Base-by-base conservation (phyloP, 2,888 invertebrate genomes). In the Hoplodrina ambigua region DNA sequence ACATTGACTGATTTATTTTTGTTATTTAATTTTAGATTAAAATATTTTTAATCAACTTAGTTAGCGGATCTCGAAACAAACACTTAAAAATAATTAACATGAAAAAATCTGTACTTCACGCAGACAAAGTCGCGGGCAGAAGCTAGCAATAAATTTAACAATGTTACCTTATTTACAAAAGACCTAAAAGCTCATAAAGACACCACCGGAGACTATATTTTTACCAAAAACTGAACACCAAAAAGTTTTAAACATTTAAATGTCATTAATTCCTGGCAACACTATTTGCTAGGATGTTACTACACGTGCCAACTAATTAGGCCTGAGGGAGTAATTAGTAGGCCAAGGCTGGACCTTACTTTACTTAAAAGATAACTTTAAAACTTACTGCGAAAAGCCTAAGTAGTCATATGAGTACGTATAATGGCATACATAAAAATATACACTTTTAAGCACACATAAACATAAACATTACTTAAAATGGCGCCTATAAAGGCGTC, bases 301-400 rank as follows among this genome's bases (percentile, higher is more conserved):
- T 72, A 50, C 60, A 78, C 61, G 70, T 67, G 52, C 49, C 60
- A 55, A 41, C 17, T 82, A 82, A 82, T 84, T 75, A 82, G 52
- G 30, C 82, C 68, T 52, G 41, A 20, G 69, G 59, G 82, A 68
- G 49, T 78, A 72, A 84, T 82, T 84, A 56, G 55, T 37, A 65
- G 65, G 49, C 59, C 46, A 66, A 52, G 5, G 44, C 59, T 61
- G 58, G 58, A 37, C 62, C 46, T 69, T 69, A 64, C 57, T 69
- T 60, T 72, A 8, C 50, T 19, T 46, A 37, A 50, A 55, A 65
- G 53, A 69, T 52, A 65, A 20, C 33, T 54, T 25, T 62, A 10
- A 49, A 59, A 52, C 37, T n/a, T 19, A 19, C 15, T 44, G 44
- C 49, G 19, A 62, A 75, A 55, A 41, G 57, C 52, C 57, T 49